Percentiles rank a stretch among this genome's conserved stretches.
phyloP scores from a whole-genome alignment of 37 sponge, comb jelly and placozoan genomes.

The Theonella swinhoei region DNA sequence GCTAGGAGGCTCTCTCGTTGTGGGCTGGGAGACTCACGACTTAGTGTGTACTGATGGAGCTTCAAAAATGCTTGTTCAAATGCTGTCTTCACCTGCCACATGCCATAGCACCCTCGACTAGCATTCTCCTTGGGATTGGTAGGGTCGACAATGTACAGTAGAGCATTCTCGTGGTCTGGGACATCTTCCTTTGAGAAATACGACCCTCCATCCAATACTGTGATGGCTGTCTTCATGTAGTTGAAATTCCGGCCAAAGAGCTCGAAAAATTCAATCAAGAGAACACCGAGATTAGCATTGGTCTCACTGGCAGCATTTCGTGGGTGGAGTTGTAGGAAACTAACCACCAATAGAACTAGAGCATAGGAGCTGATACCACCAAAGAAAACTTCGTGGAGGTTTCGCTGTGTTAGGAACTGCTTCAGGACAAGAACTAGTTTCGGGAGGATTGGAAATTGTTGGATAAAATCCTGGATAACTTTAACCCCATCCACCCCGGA shows the following conservation, averaged over 20 bases:
- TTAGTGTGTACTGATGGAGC: conserved; percentile 63
- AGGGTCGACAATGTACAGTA: conserved; percentile 64
- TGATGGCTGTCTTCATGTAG: conserved; percentile 86
- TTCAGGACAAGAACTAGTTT: conserved; percentile 89
- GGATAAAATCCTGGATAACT: conserved; percentile 62
- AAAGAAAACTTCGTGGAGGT: conserved; percentile 92
- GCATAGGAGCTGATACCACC: conserved; percentile 97
- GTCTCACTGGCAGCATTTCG: conserved; percentile 47
- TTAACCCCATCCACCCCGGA: conserved; percentile 69
- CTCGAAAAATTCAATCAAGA: conserved; percentile 98
- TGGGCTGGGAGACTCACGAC: conserved; percentile 39
- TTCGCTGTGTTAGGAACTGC: conserved; percentile 90
- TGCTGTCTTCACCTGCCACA: conserved; percentile 73
- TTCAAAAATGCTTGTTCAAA: conserved; percentile 87
- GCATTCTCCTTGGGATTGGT: conserved; percentile 53
- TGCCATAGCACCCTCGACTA: conserved; percentile 78
- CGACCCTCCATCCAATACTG: conserved; percentile 76
- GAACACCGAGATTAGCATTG: conserved; percentile 88
- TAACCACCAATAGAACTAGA: conserved; percentile 90
- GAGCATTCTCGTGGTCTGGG: conserved; percentile 9
- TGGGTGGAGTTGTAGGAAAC: conserved; percentile 91
- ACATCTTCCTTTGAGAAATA: conserved; percentile 83
- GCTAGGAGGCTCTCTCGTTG: conserved; percentile 43
- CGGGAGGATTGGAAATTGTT: conserved; percentile 76
- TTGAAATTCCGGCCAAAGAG: conserved; percentile 92